Conservation (phyloP, 2,888 invertebrate genomes). For the Lasius platythorax region DNA sequence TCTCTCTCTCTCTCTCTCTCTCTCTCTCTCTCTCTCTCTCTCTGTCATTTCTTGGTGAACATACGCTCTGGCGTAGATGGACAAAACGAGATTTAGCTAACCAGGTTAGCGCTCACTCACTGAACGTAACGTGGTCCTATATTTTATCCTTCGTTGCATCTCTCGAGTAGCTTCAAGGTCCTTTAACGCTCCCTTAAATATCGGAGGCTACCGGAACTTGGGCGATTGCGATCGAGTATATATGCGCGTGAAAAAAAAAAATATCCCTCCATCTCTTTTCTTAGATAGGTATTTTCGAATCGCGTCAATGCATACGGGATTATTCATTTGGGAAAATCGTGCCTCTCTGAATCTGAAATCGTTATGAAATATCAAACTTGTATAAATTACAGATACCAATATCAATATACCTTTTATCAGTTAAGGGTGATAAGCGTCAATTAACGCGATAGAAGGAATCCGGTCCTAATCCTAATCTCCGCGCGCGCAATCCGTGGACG, state of each 20-base stretch:
- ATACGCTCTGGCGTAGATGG: background rate
- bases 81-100: conserved; percentile 10
- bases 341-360: background rate
- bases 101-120: background rate
- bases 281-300: background rate
- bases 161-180: background rate
- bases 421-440: conserved; percentile 3
- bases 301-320: too few relatives aligned
- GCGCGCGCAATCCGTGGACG: background rate
- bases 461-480: background rate
- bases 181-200: background rate
- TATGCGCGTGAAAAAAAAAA: background rate
- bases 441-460: background rate
- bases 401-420: background rate
- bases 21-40: too few relatives aligned
- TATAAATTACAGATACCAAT: background rate
- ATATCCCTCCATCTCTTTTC: background rate
- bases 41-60: background rate
- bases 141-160: background rate
- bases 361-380: background rate
- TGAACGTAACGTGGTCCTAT: conserved; percentile 15
- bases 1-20: too few relatives aligned
- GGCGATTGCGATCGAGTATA: background rate
- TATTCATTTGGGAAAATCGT: background rate
- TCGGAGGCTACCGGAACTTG: background rate